Evolutionary conservation across 2,113 vertebrate genomes (phyloP).

Genomic region (Isurus oxyrinchus): DNA sequence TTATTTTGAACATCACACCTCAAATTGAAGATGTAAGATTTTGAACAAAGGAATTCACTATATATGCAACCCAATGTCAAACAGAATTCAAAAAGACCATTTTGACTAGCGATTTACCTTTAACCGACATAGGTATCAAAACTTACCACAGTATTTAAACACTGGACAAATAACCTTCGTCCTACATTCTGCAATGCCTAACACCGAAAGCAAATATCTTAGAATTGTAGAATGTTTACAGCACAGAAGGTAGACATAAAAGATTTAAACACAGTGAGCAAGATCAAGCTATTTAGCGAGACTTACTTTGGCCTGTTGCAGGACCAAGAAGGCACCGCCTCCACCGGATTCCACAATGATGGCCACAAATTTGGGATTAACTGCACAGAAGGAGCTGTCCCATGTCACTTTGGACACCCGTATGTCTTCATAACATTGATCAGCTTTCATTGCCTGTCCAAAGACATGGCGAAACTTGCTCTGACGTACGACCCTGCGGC

Average conservation of each 20-base stretch:
- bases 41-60: not conserved
- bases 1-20: not conserved
- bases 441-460: constrained; percentile 83
- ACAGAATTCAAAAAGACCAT: not conserved
- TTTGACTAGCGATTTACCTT: not conserved
- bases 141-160: not conserved
- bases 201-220: not conserved
- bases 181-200: not conserved
- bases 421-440: constrained; percentile 93
- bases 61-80: not conserved
- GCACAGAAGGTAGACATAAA: not conserved
- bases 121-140: not conserved
- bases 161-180: not conserved
- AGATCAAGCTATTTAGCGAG: not conserved
- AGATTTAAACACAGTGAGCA: not conserved
- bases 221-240: not conserved
- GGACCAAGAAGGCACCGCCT: constrained; percentile 83
- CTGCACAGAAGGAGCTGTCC: constrained; percentile 94
- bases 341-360: constrained; percentile 92
- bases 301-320: constrained; percentile 84
- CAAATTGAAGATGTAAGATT: not conserved
- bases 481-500: constrained; percentile 92
- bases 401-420: constrained; percentile 95
- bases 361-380: constrained; percentile 94
- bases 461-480: constrained; percentile 98